Evolutionary conservation across 2,797 vertebrate genomes (phyloP).

Genomic region (Micropoecilia bifurca): DNA sequence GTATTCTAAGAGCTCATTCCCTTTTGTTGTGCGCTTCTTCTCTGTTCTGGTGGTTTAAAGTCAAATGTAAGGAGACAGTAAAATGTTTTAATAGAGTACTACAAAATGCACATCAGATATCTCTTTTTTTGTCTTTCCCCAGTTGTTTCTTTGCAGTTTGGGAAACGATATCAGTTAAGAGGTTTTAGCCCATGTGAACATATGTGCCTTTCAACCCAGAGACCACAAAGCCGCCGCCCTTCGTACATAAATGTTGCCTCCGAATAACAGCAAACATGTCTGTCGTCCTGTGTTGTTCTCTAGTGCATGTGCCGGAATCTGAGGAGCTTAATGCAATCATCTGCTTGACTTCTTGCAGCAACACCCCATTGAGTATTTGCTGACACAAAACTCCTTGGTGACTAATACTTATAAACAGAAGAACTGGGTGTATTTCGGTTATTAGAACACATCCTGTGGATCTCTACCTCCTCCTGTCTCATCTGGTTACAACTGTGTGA

Average conservation of each 20-base stretch:
- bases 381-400: not conserved
- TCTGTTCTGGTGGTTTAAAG: not conserved
- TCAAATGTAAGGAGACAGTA: not conserved
- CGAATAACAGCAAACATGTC: conserved; percentile 1
- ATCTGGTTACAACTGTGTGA: conserved; percentile 20
- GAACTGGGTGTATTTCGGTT: conserved; percentile 20
- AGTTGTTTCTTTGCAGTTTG: not conserved
- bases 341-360: not conserved
- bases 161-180: not conserved
- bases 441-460: conserved; percentile 11
- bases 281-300: not conserved
- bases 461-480: conserved; percentile 27
- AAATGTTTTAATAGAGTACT: not conserved
- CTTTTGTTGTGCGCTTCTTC: not conserved
- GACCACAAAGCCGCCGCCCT: not conserved
- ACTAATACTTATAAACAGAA: conserved; percentile 22
- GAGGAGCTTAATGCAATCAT: not conserved
- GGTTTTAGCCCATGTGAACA: not conserved
- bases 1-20: not conserved
- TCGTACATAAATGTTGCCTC: not conserved
- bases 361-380: not conserved
- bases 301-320: not conserved
- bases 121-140: not conserved
- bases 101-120: not conserved
- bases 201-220: not conserved